Evolutionary conservation across 1,140 invertebrate genomes (phyloP), one percentile per base, ranked within the genome.

Genomic region (Yoshiicerus persimilis): DNA sequence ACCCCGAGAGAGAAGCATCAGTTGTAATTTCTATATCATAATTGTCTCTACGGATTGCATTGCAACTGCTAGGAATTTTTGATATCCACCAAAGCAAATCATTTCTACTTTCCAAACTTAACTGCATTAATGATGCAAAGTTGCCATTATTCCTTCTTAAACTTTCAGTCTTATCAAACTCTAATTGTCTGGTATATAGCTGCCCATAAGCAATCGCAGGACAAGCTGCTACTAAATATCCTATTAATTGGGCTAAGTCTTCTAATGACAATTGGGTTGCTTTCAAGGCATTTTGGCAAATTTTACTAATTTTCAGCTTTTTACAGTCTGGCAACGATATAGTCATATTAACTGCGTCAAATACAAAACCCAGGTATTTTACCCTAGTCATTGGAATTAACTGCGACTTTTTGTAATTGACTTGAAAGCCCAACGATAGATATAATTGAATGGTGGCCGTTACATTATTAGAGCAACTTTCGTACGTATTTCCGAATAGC

Each of bases 1-100:
- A 87, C 2, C 87, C 87, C 5, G 32, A 25, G 2, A 38, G 64
- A 62, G 87, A 87, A 1, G 87, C 87, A 39, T 87, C 87, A 10
- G 87, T 75, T 16, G 70, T 75, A 16, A 75, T 75, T 36, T 75
- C 23, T 2, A 75, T 4, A n/a, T 36, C 10, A 34, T 30, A 75
- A 6, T 1, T 27, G 8, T 75, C 70, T 16, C 23, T 3, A 20
- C 30, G 27, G 16, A 75, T 75, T 13, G 5, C 25, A 34, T 30
- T 34, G 34, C 16, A 75, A 34, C 70, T 2, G 0, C 4, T 34
- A 34, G 16, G 27, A 16, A 75, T 4, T 13, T 13, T 13, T 9
- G 11, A 5, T 75, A 32, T 36, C 30, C 70, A 75, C 70, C 70
- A 75, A 16, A 16, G 4, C 16, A 75, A 27, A 36, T 75, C 70